phyloP scores from a whole-genome alignment of 1,140 invertebrate species.

The Drosophila santomea region DNA sequence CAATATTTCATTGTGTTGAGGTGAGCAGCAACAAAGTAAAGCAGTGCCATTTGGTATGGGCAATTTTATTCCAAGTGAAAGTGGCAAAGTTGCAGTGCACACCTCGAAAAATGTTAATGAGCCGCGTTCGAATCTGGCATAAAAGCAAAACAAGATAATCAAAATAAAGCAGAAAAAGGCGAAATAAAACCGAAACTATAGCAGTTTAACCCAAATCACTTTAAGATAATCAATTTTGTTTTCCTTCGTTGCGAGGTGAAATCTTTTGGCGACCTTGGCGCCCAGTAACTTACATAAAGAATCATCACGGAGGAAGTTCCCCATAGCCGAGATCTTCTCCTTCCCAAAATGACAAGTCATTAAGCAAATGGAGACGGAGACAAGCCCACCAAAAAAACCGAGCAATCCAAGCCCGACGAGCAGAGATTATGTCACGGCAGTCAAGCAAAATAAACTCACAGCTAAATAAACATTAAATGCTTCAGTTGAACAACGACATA shows the following conservation, averaged over 20 bases:
- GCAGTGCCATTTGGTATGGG: slow-evolving; percentile 72
- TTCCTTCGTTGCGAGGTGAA: slow-evolving; percentile 44
- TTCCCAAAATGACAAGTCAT: slow-evolving; percentile 56
- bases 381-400: slow-evolving; percentile 6
- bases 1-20: slow-evolving; percentile 70
- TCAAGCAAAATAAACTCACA: slow-evolving; percentile 34
- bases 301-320: slow-evolving; percentile 39
- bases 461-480: slow-evolving; percentile 75
- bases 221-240: slow-evolving; percentile 59
- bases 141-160: slow-evolving; percentile 44
- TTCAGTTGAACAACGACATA: slow-evolving; percentile 72
- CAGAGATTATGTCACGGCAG: slow-evolving; percentile 65
- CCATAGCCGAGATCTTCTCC: slow-evolving; percentile 5
- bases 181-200: slow-evolving; percentile 61
- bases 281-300: slow-evolving; percentile 45
- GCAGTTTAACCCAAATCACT: slow-evolving; percentile 65
- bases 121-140: slow-evolving; percentile 50
- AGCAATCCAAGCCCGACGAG: slow-evolving; percentile 48
- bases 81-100: slow-evolving; percentile 81
- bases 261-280: slow-evolving; percentile 69
- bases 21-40: slow-evolving; percentile 44
- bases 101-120: slow-evolving; percentile 81
- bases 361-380: slow-evolving; percentile 20
- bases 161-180: slow-evolving; percentile 34
- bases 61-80: slow-evolving; percentile 81